Percentiles rank a stretch among this genome's conserved stretches.
phyloP scores from a whole-genome alignment of 2,797 vertebrate species.

The Notamacropus eugenii region DNA sequence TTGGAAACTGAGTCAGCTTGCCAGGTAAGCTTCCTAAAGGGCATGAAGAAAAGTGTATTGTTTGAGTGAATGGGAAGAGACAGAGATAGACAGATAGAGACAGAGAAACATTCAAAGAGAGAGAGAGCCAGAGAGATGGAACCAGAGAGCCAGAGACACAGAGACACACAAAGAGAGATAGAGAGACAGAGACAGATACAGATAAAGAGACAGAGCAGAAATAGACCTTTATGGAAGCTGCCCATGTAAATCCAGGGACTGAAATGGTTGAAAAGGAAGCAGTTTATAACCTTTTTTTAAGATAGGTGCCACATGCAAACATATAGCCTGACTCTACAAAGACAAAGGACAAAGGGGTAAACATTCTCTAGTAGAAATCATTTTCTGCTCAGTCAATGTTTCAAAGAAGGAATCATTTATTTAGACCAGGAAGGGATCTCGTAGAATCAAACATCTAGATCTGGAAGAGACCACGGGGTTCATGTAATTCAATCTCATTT shows the following conservation, averaged over 20 bases:
- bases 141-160: background rate
- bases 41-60: background rate
- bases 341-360: fast-evolving
- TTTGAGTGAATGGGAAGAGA: background rate
- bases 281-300: fast-evolving
- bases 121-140: background rate
- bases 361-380: background rate
- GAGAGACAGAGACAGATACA: background rate
- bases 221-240: fast-evolving
- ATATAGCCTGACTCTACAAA: fast-evolving
- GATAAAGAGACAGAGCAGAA: background rate
- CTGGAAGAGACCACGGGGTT: background rate
- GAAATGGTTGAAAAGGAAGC: background rate
- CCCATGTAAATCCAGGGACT: background rate
- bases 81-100: background rate
- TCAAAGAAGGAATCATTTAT: background rate
- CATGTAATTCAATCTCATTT: background rate
- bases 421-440: background rate
- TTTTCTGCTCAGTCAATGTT: background rate
- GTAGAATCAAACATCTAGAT: background rate
- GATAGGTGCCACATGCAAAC: background rate
- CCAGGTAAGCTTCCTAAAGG: background rate
- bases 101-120: background rate
- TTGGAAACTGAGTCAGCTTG: background rate
- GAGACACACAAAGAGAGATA: background rate